Evolutionary conservation across 1,140 invertebrate species (phyloP).

Genomic region (Limonius californicus): DNA sequence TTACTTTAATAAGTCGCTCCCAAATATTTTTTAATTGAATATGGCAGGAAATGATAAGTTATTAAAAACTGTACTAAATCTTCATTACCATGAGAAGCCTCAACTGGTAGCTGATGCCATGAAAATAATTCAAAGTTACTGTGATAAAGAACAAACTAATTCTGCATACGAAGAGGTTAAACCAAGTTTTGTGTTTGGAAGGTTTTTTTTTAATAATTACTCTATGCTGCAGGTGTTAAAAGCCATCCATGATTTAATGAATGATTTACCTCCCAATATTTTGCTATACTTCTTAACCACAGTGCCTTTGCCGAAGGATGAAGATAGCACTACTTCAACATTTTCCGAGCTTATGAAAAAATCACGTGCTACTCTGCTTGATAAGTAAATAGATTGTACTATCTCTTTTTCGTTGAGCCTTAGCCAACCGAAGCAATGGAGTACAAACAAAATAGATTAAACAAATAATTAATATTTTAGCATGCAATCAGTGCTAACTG

Average conservation of each 20-base stretch:
- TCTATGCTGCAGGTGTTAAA: constrained; percentile 26
- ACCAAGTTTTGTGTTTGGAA: too few relatives aligned
- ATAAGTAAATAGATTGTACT: constrained; percentile 17
- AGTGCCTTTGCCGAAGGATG: constrained; percentile 31
- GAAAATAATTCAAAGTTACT: constrained; percentile 18
- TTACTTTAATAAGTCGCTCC: too few relatives aligned
- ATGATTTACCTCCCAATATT: constrained; percentile 34
- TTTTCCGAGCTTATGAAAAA: constrained; percentile 31
- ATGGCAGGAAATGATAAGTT: constrained; percentile 36
- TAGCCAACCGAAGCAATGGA: too few relatives aligned
- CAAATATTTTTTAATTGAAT: too few relatives aligned
- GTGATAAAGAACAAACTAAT: constrained; percentile 1
- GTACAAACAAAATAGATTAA: not conserved
- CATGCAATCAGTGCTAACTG: not conserved
- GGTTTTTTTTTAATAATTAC: too few relatives aligned
- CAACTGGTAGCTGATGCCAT: constrained; percentile 29
- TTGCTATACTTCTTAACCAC: constrained; percentile 36
- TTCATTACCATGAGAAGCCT: constrained; percentile 33
- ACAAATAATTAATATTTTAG: not conserved
- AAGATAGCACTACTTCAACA: constrained; percentile 13
- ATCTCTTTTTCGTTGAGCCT: too few relatives aligned
- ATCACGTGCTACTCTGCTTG: constrained; percentile 25
- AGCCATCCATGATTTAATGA: constrained; percentile 30
- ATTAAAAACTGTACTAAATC: constrained; percentile 34
- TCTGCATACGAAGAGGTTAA: constrained; percentile 32